Base-by-base conservation (phyloP, 2,113 vertebrate species). In the Mormoops blainvillei region DNA sequence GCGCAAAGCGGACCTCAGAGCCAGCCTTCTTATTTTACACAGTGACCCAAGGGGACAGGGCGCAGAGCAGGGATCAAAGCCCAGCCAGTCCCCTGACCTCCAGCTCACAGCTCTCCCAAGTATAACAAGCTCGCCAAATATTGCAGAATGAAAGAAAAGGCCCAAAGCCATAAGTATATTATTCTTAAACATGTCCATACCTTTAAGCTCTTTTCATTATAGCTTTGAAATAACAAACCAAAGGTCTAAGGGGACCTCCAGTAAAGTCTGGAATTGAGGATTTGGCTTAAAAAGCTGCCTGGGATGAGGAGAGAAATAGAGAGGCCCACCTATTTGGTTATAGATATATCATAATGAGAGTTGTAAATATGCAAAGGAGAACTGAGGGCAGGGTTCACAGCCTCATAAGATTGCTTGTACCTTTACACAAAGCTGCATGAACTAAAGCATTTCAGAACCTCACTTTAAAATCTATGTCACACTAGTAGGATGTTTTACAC, bases 231-330 rank as follows among this genome's bases (percentile, higher is more conserved):
- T 96, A 95, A 93, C 50, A 95, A 94, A 76, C 84, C 41, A 4
- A 81, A 77, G 38, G 38, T 85, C 92, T 84, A 95, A 76, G n/a
- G 76, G 74, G 84, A 87, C 84, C 87, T 93, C 73, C 82, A 94
- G 68, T 50, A 91, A 94, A 70, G 65, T 92, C 76, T 96, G 84
- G 96, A 97, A 90, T 88, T 65, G 67, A 96, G n/a, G 90, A 85
- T 89, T 80, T 52, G 43, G 31, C 26, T 95, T 70, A 77, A 83
- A 86, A 91, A 77, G 11, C 61, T 94, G 65, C 63, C 54, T 76
- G 45, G 8, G 83, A 81, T 83, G 41, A 52, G 45, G 83, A 96
- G 54, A 93, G 58, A 94, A 58, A 48, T n/a, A 36, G 54, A 74
- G 41, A 83, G 28, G n/a, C 14, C 45, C 38, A 54, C 43, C 83